phyloP scores from a whole-genome alignment of 2,113 vertebrate species.

The Megaceryle torquata region DNA sequence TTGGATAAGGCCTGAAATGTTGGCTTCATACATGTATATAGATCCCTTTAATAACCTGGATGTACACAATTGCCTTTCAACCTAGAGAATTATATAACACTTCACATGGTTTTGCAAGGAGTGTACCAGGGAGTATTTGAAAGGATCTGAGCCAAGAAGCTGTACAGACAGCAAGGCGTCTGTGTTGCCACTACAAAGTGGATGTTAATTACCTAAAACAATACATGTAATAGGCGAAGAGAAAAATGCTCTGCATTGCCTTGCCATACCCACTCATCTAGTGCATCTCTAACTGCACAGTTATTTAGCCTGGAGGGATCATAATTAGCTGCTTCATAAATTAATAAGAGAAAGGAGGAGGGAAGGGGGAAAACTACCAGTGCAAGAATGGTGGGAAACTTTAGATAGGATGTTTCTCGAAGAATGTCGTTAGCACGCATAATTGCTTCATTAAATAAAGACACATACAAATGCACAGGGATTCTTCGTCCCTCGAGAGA shows the following conservation, averaged over 20 bases:
- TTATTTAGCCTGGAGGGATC: conserved; percentile 80
- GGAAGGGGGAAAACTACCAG: conserved; percentile 62
- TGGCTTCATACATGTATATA: background rate
- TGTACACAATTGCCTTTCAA: conserved; percentile 71
- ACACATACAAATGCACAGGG: background rate
- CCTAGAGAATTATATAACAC: conserved; percentile 77
- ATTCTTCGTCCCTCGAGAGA: conserved; percentile 23
- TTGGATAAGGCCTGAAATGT: background rate
- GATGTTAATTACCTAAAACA: conserved; percentile 90
- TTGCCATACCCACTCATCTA: conserved; percentile 73
- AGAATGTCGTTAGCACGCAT: conserved; percentile 70
- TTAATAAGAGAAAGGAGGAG: conserved; percentile 78
- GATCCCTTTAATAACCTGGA: conserved; percentile 59
- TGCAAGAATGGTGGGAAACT: conserved; percentile 77
- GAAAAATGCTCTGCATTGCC: conserved; percentile 73
- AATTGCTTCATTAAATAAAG: conserved; percentile 69
- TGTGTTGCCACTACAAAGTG: conserved; percentile 85
- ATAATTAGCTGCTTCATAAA: conserved; percentile 82
- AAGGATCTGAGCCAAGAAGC: conserved; percentile 79
- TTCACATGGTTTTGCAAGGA: conserved; percentile 77
- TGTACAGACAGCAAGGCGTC: conserved; percentile 87
- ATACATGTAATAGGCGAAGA: conserved; percentile 82
- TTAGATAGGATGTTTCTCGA: conserved; percentile 77
- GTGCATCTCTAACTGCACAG: conserved; percentile 79
- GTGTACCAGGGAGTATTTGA: conserved; percentile 76